These are phyloP conservation scores for Lutjanus campechanus DNA, from an alignment of 2,797 vertebrate genomes.

Conservation along the genomic window DNA sequence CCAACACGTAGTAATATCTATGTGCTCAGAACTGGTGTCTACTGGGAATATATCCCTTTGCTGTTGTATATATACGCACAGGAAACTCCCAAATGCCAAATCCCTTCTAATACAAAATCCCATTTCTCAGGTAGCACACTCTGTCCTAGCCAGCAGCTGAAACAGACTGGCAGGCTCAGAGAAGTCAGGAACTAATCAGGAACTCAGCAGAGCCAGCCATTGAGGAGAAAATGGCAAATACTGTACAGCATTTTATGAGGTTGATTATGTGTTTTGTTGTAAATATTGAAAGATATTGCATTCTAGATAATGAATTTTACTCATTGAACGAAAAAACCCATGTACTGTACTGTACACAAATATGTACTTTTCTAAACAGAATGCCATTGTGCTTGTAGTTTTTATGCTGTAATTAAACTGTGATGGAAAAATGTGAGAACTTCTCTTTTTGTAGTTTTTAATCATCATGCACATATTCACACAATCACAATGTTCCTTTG, in stretches of 20 bases:
- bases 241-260: slow-evolving; percentile 24
- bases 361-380: slow-evolving; percentile 72
- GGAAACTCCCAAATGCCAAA: slow-evolving; percentile 70
- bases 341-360: slow-evolving; percentile 64
- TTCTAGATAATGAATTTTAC: slow-evolving; percentile 53
- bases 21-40: slow-evolving; percentile 42
- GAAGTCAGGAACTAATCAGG: slow-evolving; percentile 66
- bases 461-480: slow-evolving; percentile 24
- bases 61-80: slow-evolving; percentile 37
- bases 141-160: slow-evolving; percentile 53
- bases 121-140: slow-evolving; percentile 78
- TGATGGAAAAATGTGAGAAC: slow-evolving; percentile 59
- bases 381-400: slow-evolving; percentile 69
- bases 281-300: slow-evolving; percentile 50
- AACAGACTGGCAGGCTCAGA: slow-evolving; percentile 54
- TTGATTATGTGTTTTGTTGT: slow-evolving; percentile 46
- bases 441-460: slow-evolving; percentile 31
- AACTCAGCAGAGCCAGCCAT: slow-evolving; percentile 47
- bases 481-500: slow-evolving; percentile 13
- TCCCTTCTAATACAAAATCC: slow-evolving; percentile 59
- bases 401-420: slow-evolving; percentile 80
- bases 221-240: slow-evolving; percentile 42
- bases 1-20: slow-evolving; percentile 25
- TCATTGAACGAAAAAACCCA: slow-evolving; percentile 39
- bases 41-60: slow-evolving; percentile 45